phyloP scores from a whole-genome alignment of 2,113 vertebrate genomes.

The Toxotes chatareus region DNA sequence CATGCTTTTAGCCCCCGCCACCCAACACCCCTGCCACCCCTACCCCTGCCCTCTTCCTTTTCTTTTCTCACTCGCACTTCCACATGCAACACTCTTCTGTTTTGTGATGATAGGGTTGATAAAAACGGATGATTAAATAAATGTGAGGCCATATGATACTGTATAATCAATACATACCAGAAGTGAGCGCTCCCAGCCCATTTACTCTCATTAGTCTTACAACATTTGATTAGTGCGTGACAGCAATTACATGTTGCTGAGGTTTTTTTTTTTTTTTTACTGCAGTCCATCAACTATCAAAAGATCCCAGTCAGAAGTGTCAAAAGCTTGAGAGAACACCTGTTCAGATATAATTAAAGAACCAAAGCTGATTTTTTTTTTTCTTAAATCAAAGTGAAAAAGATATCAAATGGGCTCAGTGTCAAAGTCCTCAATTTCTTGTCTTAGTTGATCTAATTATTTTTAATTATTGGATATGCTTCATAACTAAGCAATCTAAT shows the following conservation, averaged over 20 bases:
- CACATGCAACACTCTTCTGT: background rate
- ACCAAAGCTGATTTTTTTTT: constrained; percentile 1
- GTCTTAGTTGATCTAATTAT: constrained; percentile 23
- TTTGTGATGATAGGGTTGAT: constrained; percentile 43
- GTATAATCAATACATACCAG: constrained; percentile 59
- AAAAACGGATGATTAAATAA: constrained; percentile 50
- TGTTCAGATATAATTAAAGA: constrained; percentile 41
- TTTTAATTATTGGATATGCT: constrained; percentile 19
- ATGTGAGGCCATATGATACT: constrained; percentile 38
- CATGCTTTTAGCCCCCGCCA: constrained; percentile 64
- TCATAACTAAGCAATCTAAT: constrained; percentile 23
- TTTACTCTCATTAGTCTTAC: constrained; percentile 58
- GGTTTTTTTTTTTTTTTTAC: constrained; percentile 47
- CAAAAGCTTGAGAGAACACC: constrained; percentile 42
- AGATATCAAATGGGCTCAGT: background rate
- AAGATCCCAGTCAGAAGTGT: constrained; percentile 36
- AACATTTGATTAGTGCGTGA: constrained; percentile 46
- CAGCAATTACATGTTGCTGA: constrained; percentile 48
- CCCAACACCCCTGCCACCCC: too few species aligned
- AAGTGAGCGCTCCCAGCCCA: constrained; percentile 37
- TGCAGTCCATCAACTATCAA: constrained; percentile 54
- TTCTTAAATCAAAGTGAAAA: constrained; percentile 3
- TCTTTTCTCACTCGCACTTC: background rate
- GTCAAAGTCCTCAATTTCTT: background rate
- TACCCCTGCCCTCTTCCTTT: background rate